A percentile compares a stretch with the other conserved stretches of the same genome.
Evolutionary conservation across 1,140 invertebrate genomes (phyloP).

Genomic region (Drosophila suzukii): DNA sequence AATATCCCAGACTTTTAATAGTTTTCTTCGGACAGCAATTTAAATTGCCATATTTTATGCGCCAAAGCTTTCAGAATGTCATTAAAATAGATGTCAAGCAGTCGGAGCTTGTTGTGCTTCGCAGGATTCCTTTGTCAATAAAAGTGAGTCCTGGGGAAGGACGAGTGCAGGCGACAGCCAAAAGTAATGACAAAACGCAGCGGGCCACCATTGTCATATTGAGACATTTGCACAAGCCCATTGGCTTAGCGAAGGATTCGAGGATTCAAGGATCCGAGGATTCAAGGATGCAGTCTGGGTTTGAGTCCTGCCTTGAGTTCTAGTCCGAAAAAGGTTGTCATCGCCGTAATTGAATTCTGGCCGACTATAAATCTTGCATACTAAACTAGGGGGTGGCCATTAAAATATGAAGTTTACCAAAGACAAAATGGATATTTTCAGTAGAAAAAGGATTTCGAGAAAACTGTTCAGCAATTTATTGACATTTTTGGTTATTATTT

Average conservation of each 20-base stretch:
- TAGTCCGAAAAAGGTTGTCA: slow-evolving; percentile 41
- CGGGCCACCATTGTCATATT: slow-evolving; percentile 80
- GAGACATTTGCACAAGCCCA: slow-evolving; percentile 65
- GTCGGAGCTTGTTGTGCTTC: slow-evolving; percentile 26
- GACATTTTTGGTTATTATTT: background rate
- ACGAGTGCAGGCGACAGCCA: slow-evolving; percentile 70
- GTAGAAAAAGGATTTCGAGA: background rate
- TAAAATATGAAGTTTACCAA: slow-evolving; percentile 25
- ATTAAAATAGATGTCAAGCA: slow-evolving; percentile 75
- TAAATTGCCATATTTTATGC: slow-evolving; percentile 78
- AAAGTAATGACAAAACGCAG: slow-evolving; percentile 82
- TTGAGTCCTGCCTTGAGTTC: background rate
- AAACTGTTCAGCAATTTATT: slow-evolving; percentile 3
- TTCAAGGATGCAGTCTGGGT: slow-evolving; percentile 31
- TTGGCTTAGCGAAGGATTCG: slow-evolving; percentile 26
- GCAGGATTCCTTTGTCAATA: slow-evolving; percentile 38
- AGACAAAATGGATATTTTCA: slow-evolving; percentile 3
- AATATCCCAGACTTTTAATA: slow-evolving; percentile 60
- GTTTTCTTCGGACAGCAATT: slow-evolving; percentile 65
- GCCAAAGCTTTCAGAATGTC: slow-evolving; percentile 70
- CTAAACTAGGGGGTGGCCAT: slow-evolving; percentile 26
- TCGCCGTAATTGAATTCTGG: slow-evolving; percentile 41
- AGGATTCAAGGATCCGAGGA: slow-evolving; percentile 1
- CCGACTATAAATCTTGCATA: slow-evolving; percentile 43
- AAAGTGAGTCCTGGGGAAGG: slow-evolving; percentile 2